Percentiles rank a stretch among this genome's conserved stretches.
Conservation (phyloP, 1,140 invertebrate species). For the Penaeus vannamei region DNA sequence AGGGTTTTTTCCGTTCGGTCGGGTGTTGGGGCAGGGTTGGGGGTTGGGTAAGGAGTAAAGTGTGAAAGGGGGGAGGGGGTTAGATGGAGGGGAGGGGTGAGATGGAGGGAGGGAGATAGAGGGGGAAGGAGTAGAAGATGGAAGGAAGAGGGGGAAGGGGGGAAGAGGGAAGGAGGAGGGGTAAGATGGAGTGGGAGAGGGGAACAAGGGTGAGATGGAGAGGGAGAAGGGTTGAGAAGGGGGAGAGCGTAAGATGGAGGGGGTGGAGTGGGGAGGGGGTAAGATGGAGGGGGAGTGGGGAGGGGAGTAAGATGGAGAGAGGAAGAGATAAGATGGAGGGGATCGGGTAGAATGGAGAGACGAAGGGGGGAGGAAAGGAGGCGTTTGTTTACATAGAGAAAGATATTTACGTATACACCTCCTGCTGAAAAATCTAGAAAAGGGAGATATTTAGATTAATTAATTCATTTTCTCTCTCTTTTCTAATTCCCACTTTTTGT, state of each 20-base stretch:
- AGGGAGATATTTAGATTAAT: too few species aligned
- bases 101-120: neutral
- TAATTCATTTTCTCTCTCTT: too few species aligned
- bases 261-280: neutral
- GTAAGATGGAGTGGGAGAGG: neutral
- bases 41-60: too few species aligned
- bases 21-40: too few species aligned
- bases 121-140: neutral
- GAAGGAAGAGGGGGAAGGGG: neutral
- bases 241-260: neutral
- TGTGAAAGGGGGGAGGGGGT: too few species aligned
- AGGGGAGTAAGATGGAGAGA: neutral
- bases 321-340: neutral
- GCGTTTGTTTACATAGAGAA: neutral
- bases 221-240: neutral
- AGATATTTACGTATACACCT: too few species aligned
- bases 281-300: too few species aligned
- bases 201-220: neutral
- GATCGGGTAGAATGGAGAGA: neutral
- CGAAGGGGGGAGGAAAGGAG: neutral
- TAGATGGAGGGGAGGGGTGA: too few species aligned
- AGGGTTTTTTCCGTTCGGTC: too few species aligned
- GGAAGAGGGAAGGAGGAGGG: neutral
- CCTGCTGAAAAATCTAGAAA: neutral
- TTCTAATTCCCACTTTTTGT: too few species aligned